Evolutionary conservation across 2,797 vertebrate genomes (phyloP), one percentile per base, ranked within the genome.

Genomic region (Lacerta bilineata): DNA sequence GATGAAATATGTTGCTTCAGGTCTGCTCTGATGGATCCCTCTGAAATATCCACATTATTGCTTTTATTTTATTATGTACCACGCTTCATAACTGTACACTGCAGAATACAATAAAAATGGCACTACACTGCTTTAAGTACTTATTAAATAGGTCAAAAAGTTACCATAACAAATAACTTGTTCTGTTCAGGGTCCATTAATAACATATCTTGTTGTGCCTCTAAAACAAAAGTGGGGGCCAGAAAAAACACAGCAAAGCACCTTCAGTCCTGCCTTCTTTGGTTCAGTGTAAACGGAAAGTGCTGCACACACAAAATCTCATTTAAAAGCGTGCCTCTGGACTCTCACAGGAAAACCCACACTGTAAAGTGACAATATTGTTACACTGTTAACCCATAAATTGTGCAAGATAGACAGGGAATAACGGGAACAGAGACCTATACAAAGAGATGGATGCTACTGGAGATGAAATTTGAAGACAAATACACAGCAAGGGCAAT

Each of bases 21-120:
- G 96, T 96, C 96, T 95, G 94, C 93, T 89, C 95, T 97, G 96
- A 97, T 97, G 97, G 96, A 97, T 98, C 97, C 98, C 97, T 97
- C 96, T 97, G 98, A 98, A 98, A 97, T 97, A 98, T 96, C 97
- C 97, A 95, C 96, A 97, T 98, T 98, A 98, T 98, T 98, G 98
- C 97, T 97, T 98, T 97, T 97, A 97, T 98, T 98, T 98, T 98
- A 98, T 98, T 98, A 98, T 97, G 97, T 96, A 96, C 97, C 96
- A 96, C 98, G 97, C 97, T 97, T 98, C 97, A 98, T 97, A 96
- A 95, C 94, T 83, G 95, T 93, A 94, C 90, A 94, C 96, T 93
- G 91, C 93, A 91, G 95, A 96, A 95, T 93, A 96, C 95, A 96
- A 96, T 97, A 96, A 97, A 96, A 96, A 91, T 93, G 92, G 91